phyloP scores from a whole-genome alignment of 1,140 invertebrate species.

The Anastatus disparis region DNA sequence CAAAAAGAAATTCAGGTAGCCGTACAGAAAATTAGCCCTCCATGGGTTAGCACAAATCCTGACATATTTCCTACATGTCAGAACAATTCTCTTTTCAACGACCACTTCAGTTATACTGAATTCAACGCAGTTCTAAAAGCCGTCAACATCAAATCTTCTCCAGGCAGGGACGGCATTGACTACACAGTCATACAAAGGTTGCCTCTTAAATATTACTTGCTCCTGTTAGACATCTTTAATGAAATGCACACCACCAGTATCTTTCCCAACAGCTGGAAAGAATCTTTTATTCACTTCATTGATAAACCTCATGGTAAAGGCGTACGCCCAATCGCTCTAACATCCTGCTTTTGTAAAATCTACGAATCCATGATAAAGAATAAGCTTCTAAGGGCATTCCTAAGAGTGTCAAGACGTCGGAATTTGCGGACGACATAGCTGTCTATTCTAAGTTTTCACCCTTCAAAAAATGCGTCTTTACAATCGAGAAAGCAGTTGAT shows the following conservation, averaged over 20 bases:
- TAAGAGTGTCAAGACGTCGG: not conserved
- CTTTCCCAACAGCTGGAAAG: not conserved
- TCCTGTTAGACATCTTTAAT: slow-evolving; percentile 8
- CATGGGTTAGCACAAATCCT: not conserved
- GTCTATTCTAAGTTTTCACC: not conserved
- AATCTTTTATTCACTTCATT: slow-evolving; percentile 2
- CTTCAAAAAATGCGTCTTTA: not conserved
- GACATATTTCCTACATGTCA: not conserved
- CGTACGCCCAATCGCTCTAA: slow-evolving; percentile 6
- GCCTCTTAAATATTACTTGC: not conserved
- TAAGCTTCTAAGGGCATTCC: not conserved
- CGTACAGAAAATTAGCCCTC: not conserved
- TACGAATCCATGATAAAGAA: not conserved
- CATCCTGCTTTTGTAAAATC: not conserved
- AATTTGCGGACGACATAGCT: slow-evolving; percentile 1
- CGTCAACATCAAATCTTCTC: not conserved
- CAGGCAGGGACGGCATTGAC: not conserved
- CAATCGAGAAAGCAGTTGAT: not conserved
- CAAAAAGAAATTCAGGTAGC: not conserved
- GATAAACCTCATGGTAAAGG: not conserved
- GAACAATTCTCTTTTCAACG: not conserved
- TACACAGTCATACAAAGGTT: not conserved
- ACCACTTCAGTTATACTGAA: not conserved
- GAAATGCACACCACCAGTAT: not conserved
- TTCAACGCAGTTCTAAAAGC: not conserved